A percentile compares a stretch with the other conserved stretches of the same genome.
Evolutionary conservation across 2,888 invertebrate species (phyloP).

Genomic region (Spatulosminthurus flaviceps): DNA sequence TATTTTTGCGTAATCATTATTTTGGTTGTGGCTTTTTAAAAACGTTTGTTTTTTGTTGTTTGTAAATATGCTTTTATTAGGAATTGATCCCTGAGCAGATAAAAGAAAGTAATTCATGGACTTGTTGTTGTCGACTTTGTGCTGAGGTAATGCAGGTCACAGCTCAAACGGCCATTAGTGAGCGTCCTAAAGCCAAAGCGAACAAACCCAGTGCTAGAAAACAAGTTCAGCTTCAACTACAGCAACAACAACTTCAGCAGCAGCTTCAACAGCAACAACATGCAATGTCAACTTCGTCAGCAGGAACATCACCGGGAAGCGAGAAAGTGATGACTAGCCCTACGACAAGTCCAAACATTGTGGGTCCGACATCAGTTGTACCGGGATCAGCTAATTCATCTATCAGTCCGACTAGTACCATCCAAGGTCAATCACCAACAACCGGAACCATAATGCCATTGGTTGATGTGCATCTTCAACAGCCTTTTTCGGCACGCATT

Average conservation of each 20-base stretch:
- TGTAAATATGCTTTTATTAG: conserved; percentile 47
- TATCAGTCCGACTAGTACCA: conserved; percentile 23
- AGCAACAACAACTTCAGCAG: conserved; percentile 67
- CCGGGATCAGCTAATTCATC: background rate
- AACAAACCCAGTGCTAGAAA: conserved; percentile 64
- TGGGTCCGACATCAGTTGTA: conserved; percentile 4
- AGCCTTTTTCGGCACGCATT: conserved; percentile 33
- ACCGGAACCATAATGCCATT: conserved; percentile 32
- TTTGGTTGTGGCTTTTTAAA: conserved; percentile 20
- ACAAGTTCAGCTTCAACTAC: conserved; percentile 67
- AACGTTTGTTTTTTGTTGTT: conserved; percentile 44
- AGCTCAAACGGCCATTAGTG: conserved; percentile 77
- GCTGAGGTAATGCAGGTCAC: conserved; percentile 56
- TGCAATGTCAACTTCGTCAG: background rate
- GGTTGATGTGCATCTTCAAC: conserved; percentile 40
- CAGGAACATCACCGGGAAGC: conserved; percentile 30
- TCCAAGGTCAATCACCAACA: background rate
- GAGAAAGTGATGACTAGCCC: conserved; percentile 36
- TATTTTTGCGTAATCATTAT: background rate
- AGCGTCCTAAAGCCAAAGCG: conserved; percentile 80
- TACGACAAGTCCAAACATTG: conserved; percentile 30
- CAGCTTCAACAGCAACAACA: conserved; percentile 65
- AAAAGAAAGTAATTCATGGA: conserved; percentile 46
- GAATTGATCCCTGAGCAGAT: conserved; percentile 39
- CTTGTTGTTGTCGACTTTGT: conserved; percentile 46